Conservation (phyloP, 2,888 invertebrate species). For the Watsonalla binaria region DNA sequence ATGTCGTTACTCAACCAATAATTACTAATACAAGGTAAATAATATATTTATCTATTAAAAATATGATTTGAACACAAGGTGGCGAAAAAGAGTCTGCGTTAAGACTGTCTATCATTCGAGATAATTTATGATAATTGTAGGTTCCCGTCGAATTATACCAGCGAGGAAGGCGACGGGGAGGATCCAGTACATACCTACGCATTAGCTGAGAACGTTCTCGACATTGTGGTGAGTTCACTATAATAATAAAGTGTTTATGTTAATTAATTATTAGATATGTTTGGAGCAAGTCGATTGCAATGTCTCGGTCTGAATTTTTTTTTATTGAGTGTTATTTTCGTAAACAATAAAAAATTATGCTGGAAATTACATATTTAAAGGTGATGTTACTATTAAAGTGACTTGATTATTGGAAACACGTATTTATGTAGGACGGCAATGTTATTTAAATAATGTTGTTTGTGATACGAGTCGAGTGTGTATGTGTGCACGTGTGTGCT, state of each 20-base stretch:
- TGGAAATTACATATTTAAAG: too few species aligned
- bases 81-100: too few species aligned
- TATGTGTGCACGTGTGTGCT: neutral
- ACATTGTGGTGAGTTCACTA: slow-evolving; percentile 88
- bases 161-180: slow-evolving; percentile 91
- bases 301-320: too few species aligned
- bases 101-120: too few species aligned
- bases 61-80: neutral
- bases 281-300: neutral
- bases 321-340: too few species aligned
- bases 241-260: too few species aligned
- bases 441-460: too few species aligned
- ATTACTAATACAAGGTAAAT: neutral
- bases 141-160: slow-evolving; percentile 99
- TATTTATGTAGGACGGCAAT: too few species aligned
- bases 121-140: slow-evolving; percentile 61
- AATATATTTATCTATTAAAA: neutral
- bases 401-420: too few species aligned
- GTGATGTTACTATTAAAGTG: too few species aligned
- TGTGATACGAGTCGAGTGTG: neutral
- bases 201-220: slow-evolving; percentile 96
- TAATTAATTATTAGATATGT: too few species aligned
- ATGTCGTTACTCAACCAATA: neutral
- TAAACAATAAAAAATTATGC: too few species aligned
- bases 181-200: slow-evolving; percentile 95